phyloP scores from a whole-genome alignment of 2,113 vertebrate genomes.

The Tupaia chinensis region DNA sequence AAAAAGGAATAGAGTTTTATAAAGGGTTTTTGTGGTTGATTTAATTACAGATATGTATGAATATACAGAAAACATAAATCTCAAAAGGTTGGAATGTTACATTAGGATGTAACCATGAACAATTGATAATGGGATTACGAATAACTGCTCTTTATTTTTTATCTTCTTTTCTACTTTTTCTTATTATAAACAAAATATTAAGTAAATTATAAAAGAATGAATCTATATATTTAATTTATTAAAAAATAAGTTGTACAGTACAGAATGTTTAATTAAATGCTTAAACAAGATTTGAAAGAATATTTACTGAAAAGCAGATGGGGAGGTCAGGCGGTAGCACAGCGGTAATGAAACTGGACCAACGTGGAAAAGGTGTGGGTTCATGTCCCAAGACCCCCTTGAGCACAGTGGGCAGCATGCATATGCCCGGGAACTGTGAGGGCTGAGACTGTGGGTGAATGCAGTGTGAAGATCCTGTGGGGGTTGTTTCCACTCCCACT shows the following conservation, averaged over 20 bases:
- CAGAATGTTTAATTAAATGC: neutral
- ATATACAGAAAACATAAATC: neutral
- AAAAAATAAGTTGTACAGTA: neutral
- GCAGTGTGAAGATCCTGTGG: too few species aligned
- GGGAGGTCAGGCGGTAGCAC: neutral
- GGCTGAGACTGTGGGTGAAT: too few species aligned
- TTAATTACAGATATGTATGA: neutral
- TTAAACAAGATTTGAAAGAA: conserved; percentile 45
- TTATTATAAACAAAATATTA: neutral
- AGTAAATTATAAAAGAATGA: neutral
- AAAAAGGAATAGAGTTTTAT: conserved; percentile 26
- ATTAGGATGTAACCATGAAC: neutral
- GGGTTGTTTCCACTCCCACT: too few species aligned
- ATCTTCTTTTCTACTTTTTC: neutral
- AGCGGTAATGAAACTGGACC: too few species aligned
- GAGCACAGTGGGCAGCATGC: too few species aligned
- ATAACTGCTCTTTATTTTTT: neutral
- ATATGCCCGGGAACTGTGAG: too few species aligned
- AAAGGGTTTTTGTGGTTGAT: neutral
- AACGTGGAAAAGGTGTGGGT: too few species aligned
- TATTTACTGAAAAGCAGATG: neutral
- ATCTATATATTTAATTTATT: neutral
- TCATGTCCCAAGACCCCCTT: too few species aligned
- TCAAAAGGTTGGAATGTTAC: neutral
- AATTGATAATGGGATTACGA: neutral